Conservation (phyloP, 2,888 invertebrate species). For the Pharmacophagus antenor region DNA sequence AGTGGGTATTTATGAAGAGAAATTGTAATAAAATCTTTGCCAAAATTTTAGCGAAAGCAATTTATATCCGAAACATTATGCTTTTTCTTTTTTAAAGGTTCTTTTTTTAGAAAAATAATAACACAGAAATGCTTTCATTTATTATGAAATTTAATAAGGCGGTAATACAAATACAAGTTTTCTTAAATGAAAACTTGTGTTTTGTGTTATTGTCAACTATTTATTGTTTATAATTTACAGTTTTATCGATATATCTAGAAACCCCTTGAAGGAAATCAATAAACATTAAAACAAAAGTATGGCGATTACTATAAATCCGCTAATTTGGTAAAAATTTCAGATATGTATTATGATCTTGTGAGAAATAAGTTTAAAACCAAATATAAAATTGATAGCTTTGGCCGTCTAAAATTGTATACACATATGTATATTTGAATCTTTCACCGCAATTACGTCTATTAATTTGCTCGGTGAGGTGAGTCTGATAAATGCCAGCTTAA, state of each 20-base stretch:
- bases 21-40: conserved; percentile 19
- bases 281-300: no score
- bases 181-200: no score
- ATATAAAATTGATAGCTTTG: neutral
- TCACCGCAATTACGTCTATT: conserved; percentile 52
- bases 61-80: conserved; percentile 3
- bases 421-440: conserved; percentile 52
- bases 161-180: neutral
- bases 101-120: neutral
- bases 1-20: conserved; percentile 21
- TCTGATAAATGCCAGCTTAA: conserved; percentile 59
- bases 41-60: conserved; percentile 2
- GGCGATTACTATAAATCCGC: no score
- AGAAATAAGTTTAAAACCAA: conserved; percentile 35
- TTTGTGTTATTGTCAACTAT: no score
- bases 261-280: no score
- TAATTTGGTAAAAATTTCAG: no score
- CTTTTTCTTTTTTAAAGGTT: neutral
- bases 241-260: no score
- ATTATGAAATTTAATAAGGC: neutral
- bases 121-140: neutral
- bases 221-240: no score
- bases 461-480: conserved; percentile 53
- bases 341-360: neutral
- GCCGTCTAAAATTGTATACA: conserved; percentile 16